These are phyloP conservation scores for Rhyacophila brunnea DNA, from an alignment of 1,140 invertebrate genomes.

Conservation along the genomic window DNA sequence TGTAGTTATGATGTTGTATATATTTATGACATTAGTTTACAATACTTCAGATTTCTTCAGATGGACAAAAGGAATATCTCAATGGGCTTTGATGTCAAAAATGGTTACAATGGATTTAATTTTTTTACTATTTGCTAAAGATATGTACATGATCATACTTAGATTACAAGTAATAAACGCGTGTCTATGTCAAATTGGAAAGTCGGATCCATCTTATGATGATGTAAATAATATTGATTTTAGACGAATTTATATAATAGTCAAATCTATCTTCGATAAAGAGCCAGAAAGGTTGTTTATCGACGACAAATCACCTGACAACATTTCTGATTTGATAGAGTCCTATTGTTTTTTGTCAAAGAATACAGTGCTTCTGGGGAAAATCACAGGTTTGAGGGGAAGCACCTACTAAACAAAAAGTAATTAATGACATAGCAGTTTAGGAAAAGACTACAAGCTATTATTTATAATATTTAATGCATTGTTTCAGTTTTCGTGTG, in stretches of 20 bases:
- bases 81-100: conserved; percentile 2
- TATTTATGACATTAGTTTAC: neutral
- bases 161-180: conserved; percentile 8
- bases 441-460: no score
- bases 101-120: conserved; percentile 5
- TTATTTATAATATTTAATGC: no score
- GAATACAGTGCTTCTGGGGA: neutral
- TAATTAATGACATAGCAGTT: no score
- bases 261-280: no score
- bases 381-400: neutral
- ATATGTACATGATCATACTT: conserved; percentile 6
- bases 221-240: neutral
- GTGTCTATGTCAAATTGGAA: neutral
- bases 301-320: no score
- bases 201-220: neutral
- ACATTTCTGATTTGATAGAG: neutral
- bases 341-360: neutral
- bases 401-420: no score
- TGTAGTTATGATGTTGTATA: neutral
- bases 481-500: conserved; percentile 1
- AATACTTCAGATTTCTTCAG: conserved; percentile 6
- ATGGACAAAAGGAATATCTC: conserved; percentile 5
- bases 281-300: no score
- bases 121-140: conserved; percentile 2
- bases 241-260: no score